Evolutionary conservation across 2,888 invertebrate genomes (phyloP), one percentile per base, ranked within the genome.

Genomic region (Xestobium rufovillosum): DNA sequence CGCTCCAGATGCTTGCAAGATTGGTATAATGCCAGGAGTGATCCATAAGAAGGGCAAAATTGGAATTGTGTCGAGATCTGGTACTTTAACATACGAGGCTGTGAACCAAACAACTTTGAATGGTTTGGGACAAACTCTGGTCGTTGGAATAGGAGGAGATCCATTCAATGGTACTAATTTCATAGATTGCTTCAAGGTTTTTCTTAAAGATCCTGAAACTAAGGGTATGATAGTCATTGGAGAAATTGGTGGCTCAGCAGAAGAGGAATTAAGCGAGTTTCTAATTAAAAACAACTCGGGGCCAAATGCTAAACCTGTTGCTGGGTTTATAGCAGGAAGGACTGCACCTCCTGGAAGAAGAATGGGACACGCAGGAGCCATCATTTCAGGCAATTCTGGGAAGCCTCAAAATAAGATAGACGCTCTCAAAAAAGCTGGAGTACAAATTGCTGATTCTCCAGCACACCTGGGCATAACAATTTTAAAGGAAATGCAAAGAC

Each of bases 281-380:
- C 76, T 89, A 44, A 75, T 69, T 34, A 70, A 84, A 58, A 56
- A 82, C 56, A 89, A 89, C 60, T 69, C 79, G 76, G 86, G 86
- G 40, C 69, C 72, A 31, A 82, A 84, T 56, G 80, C 83, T 19
- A 98, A 98, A 64, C 97, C 97, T 25, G 94, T 98, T 25, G 95
- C 96, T 1, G 85, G 92, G 3, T 98, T 97, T 66, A 96, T 98
- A 63, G 97, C 97, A 46, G 98, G 98, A 36, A 66, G 92, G 43
- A 92, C 96, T 3, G 97, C 97, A 6, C 97, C 97, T 13, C 94
- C 95, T 14, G 96, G 96, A 29, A 73, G 96, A 52, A 75, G 97
- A 61, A 98, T 98, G 97, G 97, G 98, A 14, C 97, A 98, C 65
- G 97, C 98, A 35, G 97, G 97, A 44, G 97, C 97, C 45, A 98